Evolutionary conservation across 1,140 invertebrate species (phyloP), one percentile per base, ranked within the genome.

Genomic region (Pristionchus pacificus): DNA sequence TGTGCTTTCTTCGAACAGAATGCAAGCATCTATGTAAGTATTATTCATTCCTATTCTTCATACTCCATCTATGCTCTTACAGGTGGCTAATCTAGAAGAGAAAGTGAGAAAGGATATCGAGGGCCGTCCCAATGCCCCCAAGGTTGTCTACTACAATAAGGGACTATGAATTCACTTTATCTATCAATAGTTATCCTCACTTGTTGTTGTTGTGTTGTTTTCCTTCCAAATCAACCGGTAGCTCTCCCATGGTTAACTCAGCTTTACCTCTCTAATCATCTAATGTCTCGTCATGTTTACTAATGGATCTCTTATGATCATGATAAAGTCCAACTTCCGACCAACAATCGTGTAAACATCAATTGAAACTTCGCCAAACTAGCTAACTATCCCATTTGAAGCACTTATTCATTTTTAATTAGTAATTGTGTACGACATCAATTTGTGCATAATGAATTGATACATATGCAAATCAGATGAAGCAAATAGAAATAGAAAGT

Each of bases 1-100:
- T 82, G 81, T 70, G 81, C 81, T 13, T 64, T 82, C 32, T 82
- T 83, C 59, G 78, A 82, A 32, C 81, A 82, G 33, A 66, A 72
- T 32, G 60, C 65, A 24, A 31, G 31, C 3, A 66, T 83, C n/a
- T 72, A 78, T 28, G 80, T 80, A 1, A 57, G 61, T 33, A 30
- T 15, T 60, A 1, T 27, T 70, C 27, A 33, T 58, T 59, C 27
- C 49, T 57, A 0, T 58, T 10, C 19, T 2, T 15, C 28, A 15
- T 62, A 58, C 32, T 71, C 30, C 31, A 33, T 75, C 60, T 19
- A 49, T 15, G 57, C 29, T 58, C 28, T 68, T 2, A 57, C 60
- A 70, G 60, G 33, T 32, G 30, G 10, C 33, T 65, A 0, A 14
- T 30, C 28, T 74, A 2, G 73, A 74, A 33, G 15, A 61, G 55